These are phyloP conservation scores for Menura novaehollandiae DNA, from an alignment of 2,113 vertebrate genomes.

Conservation along the genomic window DNA sequence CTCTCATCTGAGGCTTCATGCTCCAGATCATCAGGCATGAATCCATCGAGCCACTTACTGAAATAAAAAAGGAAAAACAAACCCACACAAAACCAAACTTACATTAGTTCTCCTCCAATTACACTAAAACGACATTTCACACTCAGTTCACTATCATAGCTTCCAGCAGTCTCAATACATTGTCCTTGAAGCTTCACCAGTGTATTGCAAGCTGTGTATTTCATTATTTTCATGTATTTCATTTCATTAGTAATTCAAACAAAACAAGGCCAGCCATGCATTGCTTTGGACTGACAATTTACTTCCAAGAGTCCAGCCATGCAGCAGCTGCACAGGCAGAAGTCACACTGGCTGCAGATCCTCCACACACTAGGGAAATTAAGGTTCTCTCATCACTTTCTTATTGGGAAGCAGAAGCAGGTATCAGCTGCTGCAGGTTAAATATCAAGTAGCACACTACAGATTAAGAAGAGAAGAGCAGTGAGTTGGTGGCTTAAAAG, in stretches of 20 bases:
- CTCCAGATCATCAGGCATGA: slow-evolving; percentile 94
- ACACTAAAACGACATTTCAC: not conserved
- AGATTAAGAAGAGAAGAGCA: not conserved
- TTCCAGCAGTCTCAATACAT: not conserved
- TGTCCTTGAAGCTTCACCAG: not conserved
- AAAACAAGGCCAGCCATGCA: not conserved
- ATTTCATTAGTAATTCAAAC: not conserved
- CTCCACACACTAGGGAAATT: not conserved
- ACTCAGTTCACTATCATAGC: not conserved
- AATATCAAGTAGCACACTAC: not conserved
- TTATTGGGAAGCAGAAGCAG: not conserved
- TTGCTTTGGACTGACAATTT: not conserved
- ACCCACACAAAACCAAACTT: not conserved
- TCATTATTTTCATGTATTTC: not conserved
- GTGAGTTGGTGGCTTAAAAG: not conserved
- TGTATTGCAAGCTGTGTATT: not conserved
- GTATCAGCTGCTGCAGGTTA: not conserved
- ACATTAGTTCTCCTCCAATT: not conserved
- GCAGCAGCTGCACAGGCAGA: not conserved
- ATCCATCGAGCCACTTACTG: slow-evolving; percentile 93
- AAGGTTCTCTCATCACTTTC: not conserved
- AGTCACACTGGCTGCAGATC: not conserved
- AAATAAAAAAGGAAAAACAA: not conserved
- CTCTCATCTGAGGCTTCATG: slow-evolving; percentile 89
- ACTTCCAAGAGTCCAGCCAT: not conserved